Percentiles rank a stretch among this genome's conserved stretches.
These are phyloP conservation scores for Pseudoatta argentina DNA, from an alignment of 1,140 invertebrate species.

Conservation along the genomic window DNA sequence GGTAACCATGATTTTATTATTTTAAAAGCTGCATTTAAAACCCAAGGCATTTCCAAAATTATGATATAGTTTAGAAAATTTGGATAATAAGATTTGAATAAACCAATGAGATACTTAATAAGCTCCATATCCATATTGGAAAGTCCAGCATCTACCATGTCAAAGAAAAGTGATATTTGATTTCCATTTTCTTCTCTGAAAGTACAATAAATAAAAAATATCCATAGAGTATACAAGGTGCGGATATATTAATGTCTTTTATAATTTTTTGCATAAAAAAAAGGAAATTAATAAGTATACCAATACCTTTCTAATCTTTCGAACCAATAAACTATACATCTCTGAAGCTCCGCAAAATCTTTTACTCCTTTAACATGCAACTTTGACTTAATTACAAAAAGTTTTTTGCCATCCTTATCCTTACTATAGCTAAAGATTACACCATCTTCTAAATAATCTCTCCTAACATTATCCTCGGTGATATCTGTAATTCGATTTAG, in stretches of 20 bases:
- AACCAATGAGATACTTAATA: conserved; percentile 93
- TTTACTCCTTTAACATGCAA: conserved; percentile 91
- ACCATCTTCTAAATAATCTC: conserved; percentile 92
- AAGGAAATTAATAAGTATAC: conserved; percentile 77
- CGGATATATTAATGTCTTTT: background rate
- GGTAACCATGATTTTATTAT: conserved; percentile 96
- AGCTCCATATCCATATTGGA: conserved; percentile 96
- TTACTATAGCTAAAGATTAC: conserved; percentile 91
- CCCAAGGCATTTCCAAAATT: conserved; percentile 98
- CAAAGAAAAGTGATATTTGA: conserved; percentile 95
- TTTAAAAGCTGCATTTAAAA: conserved; percentile 96
- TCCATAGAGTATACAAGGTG: background rate
- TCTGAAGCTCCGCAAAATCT: conserved; percentile 92
- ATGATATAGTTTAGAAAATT: conserved; percentile 96
- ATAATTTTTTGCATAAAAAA: background rate
- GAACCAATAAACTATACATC: conserved; percentile 95
- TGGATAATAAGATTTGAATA: conserved; percentile 97
- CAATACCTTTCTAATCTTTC: conserved; percentile 92
- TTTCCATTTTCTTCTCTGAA: conserved; percentile 91
- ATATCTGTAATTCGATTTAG: conserved; percentile 87
- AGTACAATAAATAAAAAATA: conserved; percentile 24
- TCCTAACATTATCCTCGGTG: conserved; percentile 89
- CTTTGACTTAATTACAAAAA: conserved; percentile 92
- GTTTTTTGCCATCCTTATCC: conserved; percentile 93
- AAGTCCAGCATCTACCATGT: conserved; percentile 94